Conservation (phyloP, 2,797 vertebrate genomes). For the Cuculus canorus region DNA sequence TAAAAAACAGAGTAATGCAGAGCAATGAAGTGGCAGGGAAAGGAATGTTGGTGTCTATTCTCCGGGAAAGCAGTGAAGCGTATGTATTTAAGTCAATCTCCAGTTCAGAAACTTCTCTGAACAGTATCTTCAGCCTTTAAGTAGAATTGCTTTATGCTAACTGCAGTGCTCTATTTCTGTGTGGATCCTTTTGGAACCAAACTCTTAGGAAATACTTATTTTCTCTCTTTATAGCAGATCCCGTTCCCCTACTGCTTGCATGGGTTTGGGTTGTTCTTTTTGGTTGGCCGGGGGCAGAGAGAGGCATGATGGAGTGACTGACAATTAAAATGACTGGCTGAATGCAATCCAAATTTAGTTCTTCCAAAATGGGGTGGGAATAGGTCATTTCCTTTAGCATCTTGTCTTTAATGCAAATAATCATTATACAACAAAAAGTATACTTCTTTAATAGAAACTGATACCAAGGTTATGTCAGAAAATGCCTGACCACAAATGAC, state of each 20-base stretch:
- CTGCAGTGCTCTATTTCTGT: neutral
- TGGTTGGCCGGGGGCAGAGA: neutral
- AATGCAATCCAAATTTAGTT: neutral
- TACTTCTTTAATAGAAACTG: neutral
- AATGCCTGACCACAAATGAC: neutral
- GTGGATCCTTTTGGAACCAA: neutral
- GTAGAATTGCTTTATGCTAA: neutral
- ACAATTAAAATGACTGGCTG: neutral
- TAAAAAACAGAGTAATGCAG: neutral
- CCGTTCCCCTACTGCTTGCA: neutral
- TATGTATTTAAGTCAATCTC: neutral
- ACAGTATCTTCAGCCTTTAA: neutral
- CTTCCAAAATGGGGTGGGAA: neutral
- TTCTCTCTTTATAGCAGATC: neutral
- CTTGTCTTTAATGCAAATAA: neutral
- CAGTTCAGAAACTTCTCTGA: neutral
- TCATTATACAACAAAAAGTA: neutral
- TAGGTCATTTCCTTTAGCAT: neutral
- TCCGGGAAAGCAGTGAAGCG: neutral
- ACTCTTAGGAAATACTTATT: neutral
- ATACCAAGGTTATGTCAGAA: neutral
- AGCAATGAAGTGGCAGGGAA: neutral
- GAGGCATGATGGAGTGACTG: neutral
- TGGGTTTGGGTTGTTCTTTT: neutral
- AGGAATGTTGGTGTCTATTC: neutral